A percentile compares a stretch with the other conserved stretches of the same genome.
phyloP scores from a whole-genome alignment of 2,797 vertebrate genomes.

The Orestias chungarensis region DNA sequence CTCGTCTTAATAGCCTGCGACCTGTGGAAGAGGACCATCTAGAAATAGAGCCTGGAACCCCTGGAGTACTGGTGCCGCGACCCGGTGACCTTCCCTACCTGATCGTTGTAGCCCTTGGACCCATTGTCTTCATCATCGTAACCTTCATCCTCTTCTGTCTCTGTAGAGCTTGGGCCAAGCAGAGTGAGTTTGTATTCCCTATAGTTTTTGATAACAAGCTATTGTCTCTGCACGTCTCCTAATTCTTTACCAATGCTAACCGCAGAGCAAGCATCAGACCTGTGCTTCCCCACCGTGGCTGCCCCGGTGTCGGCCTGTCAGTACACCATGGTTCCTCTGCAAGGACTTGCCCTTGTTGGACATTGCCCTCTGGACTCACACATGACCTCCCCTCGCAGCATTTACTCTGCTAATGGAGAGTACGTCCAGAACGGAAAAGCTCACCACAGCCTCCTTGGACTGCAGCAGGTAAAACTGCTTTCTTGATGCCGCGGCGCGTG shows the following conservation, averaged over 20 bases:
- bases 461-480: constrained; percentile 81
- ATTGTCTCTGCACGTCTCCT: background rate
- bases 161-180: constrained; percentile 97
- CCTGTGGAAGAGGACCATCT: constrained; percentile 73
- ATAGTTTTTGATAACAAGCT: background rate
- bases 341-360: constrained; percentile 83
- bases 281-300: constrained; percentile 87
- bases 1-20: constrained; percentile 77
- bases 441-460: constrained; percentile 73
- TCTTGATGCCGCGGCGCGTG: background rate
- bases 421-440: constrained; percentile 77
- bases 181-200: constrained; percentile 87
- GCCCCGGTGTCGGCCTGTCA: constrained; percentile 89
- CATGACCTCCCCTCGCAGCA: constrained; percentile 67
- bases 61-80: constrained; percentile 79
- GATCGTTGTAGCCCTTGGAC: constrained; percentile 92
- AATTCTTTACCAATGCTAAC: constrained; percentile 33
- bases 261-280: constrained; percentile 90
- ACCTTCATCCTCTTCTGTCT: constrained; percentile 97
- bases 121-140: constrained; percentile 92
- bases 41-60: accelerated
- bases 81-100: constrained; percentile 93
- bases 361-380: constrained; percentile 81
- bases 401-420: constrained; percentile 74
- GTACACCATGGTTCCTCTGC: constrained; percentile 96